These are phyloP conservation scores for Ostrea edulis DNA, from an alignment of 1,140 invertebrate genomes.

Conservation along the genomic window DNA sequence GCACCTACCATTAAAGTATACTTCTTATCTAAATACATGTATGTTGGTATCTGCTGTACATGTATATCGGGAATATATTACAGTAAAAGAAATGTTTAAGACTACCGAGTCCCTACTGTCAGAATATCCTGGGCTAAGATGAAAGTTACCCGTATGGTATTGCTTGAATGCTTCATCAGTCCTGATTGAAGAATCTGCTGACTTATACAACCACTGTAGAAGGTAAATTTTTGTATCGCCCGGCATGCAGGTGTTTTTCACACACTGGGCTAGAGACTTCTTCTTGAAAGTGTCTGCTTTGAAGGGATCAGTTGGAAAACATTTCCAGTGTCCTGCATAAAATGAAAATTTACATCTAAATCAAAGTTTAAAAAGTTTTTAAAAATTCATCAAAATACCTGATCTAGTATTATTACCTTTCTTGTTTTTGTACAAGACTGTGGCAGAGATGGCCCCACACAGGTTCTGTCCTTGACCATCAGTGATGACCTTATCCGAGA, in stretches of 20 bases:
- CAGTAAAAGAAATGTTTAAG: neutral
- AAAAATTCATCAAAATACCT: neutral
- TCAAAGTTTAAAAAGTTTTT: neutral
- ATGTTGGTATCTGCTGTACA: too few relatives aligned
- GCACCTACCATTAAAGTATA: neutral
- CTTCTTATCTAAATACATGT: neutral
- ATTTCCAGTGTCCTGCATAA: constrained; percentile 24
- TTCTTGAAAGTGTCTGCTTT: constrained; percentile 54
- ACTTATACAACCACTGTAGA: constrained; percentile 44
- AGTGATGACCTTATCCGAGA: constrained; percentile 54
- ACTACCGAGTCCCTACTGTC: neutral
- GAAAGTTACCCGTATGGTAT: constrained; percentile 21
- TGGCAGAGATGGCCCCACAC: constrained; percentile 56
- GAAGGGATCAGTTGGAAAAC: constrained; percentile 43
- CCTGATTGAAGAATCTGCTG: neutral
- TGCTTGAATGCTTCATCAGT: constrained; percentile 42
- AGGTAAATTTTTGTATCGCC: neutral
- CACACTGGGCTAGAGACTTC: constrained; percentile 44
- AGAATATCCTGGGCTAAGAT: neutral
- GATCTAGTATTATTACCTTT: constrained; percentile 20
- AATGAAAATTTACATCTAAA: neutral
- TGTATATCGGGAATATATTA: too few relatives aligned
- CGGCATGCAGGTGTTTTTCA: constrained; percentile 36
- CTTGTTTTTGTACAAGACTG: constrained; percentile 44
- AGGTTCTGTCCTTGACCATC: constrained; percentile 59